These are phyloP conservation scores for Maconellicoccus hirsutus DNA, from an alignment of 1,140 invertebrate genomes.

Conservation along the genomic window DNA sequence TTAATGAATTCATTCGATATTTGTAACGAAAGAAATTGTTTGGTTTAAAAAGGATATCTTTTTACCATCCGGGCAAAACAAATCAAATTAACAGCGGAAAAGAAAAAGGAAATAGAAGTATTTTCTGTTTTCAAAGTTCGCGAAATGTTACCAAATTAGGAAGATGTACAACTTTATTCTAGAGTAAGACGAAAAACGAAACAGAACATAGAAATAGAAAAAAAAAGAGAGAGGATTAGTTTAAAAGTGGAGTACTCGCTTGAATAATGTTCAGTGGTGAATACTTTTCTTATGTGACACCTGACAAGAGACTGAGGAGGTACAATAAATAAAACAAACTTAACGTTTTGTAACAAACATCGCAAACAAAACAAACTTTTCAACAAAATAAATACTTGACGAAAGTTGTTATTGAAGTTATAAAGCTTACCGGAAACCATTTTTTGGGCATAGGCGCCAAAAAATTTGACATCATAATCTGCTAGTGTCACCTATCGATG, in stretches of 20 bases:
- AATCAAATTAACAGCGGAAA: neutral
- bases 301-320: slow-evolving; percentile 1
- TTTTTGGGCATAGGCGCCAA: neutral
- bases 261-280: neutral
- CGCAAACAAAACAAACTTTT: slow-evolving; percentile 1
- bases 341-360: slow-evolving; percentile 5
- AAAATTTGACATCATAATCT: neutral
- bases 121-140: neutral
- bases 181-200: neutral
- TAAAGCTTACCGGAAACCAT: neutral
- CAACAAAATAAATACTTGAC: neutral
- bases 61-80: neutral
- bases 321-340: slow-evolving; percentile 1
- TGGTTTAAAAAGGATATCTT: neutral
- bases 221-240: neutral
- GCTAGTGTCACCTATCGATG: neutral
- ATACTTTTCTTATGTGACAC: slow-evolving; percentile 9
- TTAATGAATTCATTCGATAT: neutral
- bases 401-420: slow-evolving; percentile 4
- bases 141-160: slow-evolving; percentile 3
- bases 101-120: neutral
- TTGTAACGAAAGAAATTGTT: neutral
- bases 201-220: neutral
- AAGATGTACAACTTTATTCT: neutral
- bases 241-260: slow-evolving; percentile 2